Evolutionary conservation across 2,113 vertebrate species (phyloP).

Genomic region (Peromyscus polionotus): DNA sequence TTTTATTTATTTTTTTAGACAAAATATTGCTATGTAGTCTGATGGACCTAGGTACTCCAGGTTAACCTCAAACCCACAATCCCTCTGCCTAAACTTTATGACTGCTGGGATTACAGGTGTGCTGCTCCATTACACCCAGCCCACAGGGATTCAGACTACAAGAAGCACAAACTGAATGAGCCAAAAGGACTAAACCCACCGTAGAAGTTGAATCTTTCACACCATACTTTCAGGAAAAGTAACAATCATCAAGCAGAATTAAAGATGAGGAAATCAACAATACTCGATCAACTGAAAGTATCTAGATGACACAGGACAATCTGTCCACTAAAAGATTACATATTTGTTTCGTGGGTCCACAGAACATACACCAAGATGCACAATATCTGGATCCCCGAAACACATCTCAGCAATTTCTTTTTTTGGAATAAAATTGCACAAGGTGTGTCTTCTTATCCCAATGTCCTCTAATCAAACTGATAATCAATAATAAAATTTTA

Average conservation of each 20-base stretch:
- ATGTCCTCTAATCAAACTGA: background rate
- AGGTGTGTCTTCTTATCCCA: constrained; percentile 7
- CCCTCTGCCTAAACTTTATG: background rate
- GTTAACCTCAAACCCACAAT: background rate
- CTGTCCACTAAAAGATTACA: background rate
- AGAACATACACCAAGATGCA: constrained; percentile 11
- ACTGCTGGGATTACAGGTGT: background rate
- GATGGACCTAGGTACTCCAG: background rate
- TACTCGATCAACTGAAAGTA: background rate
- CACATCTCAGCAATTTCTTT: constrained; percentile 5
- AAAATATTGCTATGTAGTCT: background rate
- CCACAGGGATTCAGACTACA: background rate
- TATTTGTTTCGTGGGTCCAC: constrained; percentile 8
- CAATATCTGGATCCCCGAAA: constrained; percentile 22
- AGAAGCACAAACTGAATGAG: background rate
- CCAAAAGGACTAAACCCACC: background rate
- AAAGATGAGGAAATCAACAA: background rate
- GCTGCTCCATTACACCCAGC: background rate
- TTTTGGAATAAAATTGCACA: background rate
- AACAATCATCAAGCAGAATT: background rate
- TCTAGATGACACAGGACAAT: background rate
- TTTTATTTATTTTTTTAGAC: background rate
- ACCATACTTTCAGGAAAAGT: background rate
- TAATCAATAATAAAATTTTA: constrained; percentile 26
- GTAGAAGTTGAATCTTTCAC: background rate